Evolutionary conservation across 2,797 vertebrate species (phyloP).

Genomic region (Danio tinwini): DNA sequence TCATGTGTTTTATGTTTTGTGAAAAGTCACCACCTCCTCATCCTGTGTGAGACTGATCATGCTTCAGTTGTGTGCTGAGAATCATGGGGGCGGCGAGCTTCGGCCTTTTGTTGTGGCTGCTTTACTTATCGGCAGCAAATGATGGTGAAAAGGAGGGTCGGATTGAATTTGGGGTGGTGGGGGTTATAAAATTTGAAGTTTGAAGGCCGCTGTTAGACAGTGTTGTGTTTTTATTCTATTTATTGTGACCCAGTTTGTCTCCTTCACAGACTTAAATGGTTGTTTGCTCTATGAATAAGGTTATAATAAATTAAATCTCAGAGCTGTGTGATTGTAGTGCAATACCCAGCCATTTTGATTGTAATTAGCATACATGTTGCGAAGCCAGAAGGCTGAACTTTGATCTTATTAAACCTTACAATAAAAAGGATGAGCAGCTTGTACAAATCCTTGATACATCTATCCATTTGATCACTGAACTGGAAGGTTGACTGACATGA

Average conservation of each 20-base stretch:
- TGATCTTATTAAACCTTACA: background rate
- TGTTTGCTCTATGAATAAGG: constrained; percentile 7
- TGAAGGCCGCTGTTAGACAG: background rate
- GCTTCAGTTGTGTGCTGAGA: constrained; percentile 55
- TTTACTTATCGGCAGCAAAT: constrained; percentile 11
- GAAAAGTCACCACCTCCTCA: constrained; percentile 11
- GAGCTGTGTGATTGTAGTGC: background rate
- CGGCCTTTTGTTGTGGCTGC: constrained; percentile 62
- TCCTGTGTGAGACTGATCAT: constrained; percentile 23
- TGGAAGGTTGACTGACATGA: constrained; percentile 37
- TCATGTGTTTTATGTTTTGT: constrained; percentile 18
- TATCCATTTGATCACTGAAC: constrained; percentile 51
- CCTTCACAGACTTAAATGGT: background rate
- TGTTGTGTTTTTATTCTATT: constrained; percentile 16
- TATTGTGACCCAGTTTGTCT: constrained; percentile 8
- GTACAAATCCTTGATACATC: constrained; percentile 43
- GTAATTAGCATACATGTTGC: background rate
- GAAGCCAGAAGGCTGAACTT: background rate
- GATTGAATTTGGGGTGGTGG: background rate
- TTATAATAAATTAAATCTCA: constrained; percentile 23
- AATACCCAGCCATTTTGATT: constrained; percentile 16
- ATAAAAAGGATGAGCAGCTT: constrained; percentile 42
- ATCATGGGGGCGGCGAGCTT: constrained; percentile 55
- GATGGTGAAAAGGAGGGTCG: constrained; percentile 36
- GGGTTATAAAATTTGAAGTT: constrained; percentile 14